A percentile compares a stretch with the other conserved stretches of the same genome.
phyloP scores from a whole-genome alignment of 2,113 vertebrate genomes.

The Glaucomys volans region DNA sequence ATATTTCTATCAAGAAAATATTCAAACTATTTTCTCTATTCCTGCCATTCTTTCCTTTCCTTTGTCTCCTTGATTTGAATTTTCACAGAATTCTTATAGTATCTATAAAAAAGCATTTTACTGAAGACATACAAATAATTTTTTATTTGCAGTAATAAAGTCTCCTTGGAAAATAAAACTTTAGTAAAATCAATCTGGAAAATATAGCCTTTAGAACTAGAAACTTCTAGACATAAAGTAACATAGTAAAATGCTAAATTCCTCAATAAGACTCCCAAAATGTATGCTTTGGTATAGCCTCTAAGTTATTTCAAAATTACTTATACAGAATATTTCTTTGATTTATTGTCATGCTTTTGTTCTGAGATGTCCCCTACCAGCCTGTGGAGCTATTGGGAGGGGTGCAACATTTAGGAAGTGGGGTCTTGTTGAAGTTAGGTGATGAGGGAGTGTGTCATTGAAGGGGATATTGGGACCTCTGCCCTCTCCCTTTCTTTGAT shows the following conservation, averaged over 20 bases:
- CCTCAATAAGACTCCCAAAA: background rate
- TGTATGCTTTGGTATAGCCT: background rate
- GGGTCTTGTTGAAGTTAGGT: background rate
- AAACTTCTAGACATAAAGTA: background rate
- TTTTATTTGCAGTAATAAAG: background rate
- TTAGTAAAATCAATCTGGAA: constrained; percentile 1
- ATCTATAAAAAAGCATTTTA: background rate
- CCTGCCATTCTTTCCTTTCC: background rate
- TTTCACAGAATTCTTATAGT: background rate
- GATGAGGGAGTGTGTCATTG: background rate
- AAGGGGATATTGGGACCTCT: background rate
- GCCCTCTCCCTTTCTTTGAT: background rate
- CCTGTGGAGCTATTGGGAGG: background rate
- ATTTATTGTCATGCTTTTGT: background rate
- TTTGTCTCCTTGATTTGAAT: background rate
- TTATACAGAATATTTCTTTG: background rate
- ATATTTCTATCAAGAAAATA: background rate
- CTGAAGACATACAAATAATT: background rate
- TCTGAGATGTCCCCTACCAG: background rate
- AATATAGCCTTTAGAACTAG: background rate
- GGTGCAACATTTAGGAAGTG: background rate
- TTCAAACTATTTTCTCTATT: background rate
- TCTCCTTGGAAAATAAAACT: background rate
- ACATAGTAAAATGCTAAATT: background rate
- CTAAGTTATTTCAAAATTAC: background rate